phyloP scores from a whole-genome alignment of 37 sponge, comb jelly and placozoan genomes.

The Hexactinellida sp. region DNA sequence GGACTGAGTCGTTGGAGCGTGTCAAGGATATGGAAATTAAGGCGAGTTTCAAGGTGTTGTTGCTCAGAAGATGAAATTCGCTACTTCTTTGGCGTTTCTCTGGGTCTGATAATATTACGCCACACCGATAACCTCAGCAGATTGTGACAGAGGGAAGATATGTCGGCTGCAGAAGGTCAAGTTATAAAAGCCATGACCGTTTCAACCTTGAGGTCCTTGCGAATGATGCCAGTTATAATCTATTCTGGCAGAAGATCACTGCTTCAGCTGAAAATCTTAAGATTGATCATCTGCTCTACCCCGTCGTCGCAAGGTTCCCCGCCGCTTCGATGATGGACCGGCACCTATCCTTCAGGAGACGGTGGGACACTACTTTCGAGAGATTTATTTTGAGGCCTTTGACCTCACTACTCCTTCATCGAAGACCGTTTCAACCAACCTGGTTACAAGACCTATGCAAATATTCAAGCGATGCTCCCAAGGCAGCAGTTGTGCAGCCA shows the following conservation, averaged over 20 bases:
- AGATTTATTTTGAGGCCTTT: no score
- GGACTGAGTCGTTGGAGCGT: slow-evolving; percentile 29
- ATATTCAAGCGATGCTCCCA: no score
- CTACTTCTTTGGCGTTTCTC: slow-evolving; percentile 40
- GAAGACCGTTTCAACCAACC: no score
- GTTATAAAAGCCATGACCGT: slow-evolving; percentile 23
- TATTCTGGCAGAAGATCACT: slow-evolving; percentile 27
- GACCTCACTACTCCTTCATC: no score
- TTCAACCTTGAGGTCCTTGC: slow-evolving; percentile 27
- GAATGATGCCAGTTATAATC: slow-evolving; percentile 25
- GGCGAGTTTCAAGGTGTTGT: slow-evolving; percentile 43
- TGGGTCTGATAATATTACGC: slow-evolving; percentile 29
- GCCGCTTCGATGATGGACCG: neutral
- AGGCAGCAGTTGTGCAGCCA: no score
- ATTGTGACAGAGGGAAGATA: slow-evolving; percentile 27
- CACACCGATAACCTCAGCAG: slow-evolving; percentile 39
- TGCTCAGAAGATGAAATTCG: slow-evolving; percentile 29
- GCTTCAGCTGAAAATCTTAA: slow-evolving; percentile 20
- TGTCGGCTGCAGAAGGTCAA: slow-evolving; percentile 59
- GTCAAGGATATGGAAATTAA: slow-evolving; percentile 45
- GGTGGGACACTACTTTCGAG: no score
- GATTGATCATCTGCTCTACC: slow-evolving; percentile 12
- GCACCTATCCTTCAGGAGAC: slow-evolving; percentile 18
- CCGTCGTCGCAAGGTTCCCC: neutral
- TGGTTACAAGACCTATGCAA: no score